These are phyloP conservation scores for Napeogenes sylphis DNA, from an alignment of 2,888 invertebrate species.

Conservation along the genomic window DNA sequence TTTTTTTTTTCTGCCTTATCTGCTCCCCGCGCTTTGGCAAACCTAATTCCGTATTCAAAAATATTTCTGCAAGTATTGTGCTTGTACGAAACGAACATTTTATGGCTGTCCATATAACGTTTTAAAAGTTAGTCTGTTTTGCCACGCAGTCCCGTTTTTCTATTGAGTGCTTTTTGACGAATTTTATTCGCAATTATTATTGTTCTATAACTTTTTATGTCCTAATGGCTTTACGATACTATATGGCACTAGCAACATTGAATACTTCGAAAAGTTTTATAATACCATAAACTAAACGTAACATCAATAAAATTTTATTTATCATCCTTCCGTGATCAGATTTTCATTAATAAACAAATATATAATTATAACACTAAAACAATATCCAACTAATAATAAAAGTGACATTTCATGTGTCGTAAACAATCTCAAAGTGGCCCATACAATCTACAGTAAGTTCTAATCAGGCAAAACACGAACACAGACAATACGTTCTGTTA, in stretches of 20 bases:
- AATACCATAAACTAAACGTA: constrained; percentile 34
- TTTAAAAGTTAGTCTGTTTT: constrained; percentile 74
- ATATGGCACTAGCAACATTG: constrained; percentile 9
- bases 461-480: constrained; percentile 63
- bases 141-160: constrained; percentile 56
- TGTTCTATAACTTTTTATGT: constrained; percentile 61
- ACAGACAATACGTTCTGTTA: constrained; percentile 56
- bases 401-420: constrained; percentile 30
- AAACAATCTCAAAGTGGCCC: constrained; percentile 35
- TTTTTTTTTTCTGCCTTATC: constrained; percentile 75
- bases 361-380: neutral
- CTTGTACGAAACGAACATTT: constrained; percentile 73
- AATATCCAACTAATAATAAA: constrained; percentile 8
- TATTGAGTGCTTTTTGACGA: constrained; percentile 45
- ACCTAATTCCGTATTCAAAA: constrained; percentile 79
- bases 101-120: constrained; percentile 76
- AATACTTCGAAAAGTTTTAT: neutral
- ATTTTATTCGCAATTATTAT: constrained; percentile 61
- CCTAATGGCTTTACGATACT: constrained; percentile 45
- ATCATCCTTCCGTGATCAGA: too few relatives aligned
- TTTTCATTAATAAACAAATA: neutral
- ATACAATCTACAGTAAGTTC: constrained; percentile 47
- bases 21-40: constrained; percentile 76
- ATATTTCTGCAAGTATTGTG: constrained; percentile 78
- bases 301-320: constrained; percentile 20